Conservation (phyloP, 2,888 invertebrate species). For the Escarpia spicata region DNA sequence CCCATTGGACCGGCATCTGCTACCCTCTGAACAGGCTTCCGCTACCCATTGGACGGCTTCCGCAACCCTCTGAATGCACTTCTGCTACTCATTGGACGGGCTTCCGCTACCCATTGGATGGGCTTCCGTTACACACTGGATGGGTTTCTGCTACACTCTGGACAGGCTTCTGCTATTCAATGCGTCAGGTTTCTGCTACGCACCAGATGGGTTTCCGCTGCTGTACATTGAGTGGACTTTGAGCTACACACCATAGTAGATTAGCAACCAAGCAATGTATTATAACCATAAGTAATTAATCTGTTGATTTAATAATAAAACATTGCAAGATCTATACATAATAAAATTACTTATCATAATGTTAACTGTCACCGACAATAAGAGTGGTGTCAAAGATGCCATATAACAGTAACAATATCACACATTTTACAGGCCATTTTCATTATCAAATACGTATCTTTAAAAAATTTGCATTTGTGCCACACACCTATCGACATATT, state of each 20-base stretch:
- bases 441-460: background rate
- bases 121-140: too few relatives aligned
- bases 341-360: background rate
- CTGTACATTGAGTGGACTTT: background rate
- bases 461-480: background rate
- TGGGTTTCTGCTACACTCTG: background rate
- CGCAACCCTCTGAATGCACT: background rate
- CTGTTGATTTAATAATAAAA: background rate
- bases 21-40: background rate
- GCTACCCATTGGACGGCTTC: background rate
- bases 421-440: background rate
- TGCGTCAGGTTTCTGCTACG: too few relatives aligned
- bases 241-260: background rate
- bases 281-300: background rate
- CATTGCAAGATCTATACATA: background rate
- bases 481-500: background rate
- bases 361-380: background rate
- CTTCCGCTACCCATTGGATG: background rate
- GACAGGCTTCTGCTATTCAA: background rate
- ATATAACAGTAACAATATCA: background rate
- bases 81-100: background rate
- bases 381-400: background rate
- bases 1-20: background rate
- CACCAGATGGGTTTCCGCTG: background rate
- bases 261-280: background rate